Conservation (phyloP, 2,797 vertebrate species). For the Scomberomorus guttatus region DNA sequence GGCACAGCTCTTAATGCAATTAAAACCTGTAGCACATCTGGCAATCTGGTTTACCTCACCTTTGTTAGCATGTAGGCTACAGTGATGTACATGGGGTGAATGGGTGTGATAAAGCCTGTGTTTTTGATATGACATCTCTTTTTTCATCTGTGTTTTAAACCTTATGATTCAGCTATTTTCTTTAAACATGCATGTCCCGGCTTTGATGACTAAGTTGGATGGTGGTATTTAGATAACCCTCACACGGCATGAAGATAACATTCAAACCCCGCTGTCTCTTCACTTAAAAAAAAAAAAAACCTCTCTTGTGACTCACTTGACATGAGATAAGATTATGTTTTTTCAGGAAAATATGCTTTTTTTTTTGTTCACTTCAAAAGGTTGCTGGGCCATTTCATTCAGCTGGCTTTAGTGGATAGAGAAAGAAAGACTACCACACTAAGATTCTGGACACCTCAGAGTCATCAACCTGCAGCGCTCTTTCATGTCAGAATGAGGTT, state of each 20-base stretch:
- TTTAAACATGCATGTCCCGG: constrained; percentile 16
- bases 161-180: constrained; percentile 33
- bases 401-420: constrained; percentile 19
- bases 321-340: constrained; percentile 56
- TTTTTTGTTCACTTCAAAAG: constrained; percentile 21
- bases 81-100: background rate
- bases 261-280: constrained; percentile 29
- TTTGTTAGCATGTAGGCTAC: constrained; percentile 27
- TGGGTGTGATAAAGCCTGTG: constrained; percentile 4
- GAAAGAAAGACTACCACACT: constrained; percentile 36
- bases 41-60: constrained; percentile 63
- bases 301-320: constrained; percentile 48
- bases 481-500: constrained; percentile 75
- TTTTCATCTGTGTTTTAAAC: constrained; percentile 13
- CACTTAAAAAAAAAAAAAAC: constrained; percentile 27
- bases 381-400: constrained; percentile 41
- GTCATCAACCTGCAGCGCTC: constrained; percentile 58
- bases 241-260: constrained; percentile 50
- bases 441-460: constrained; percentile 54
- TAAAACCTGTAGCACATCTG: constrained; percentile 64
- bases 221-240: constrained; percentile 58
- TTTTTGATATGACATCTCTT: constrained; percentile 26
- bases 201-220: constrained; percentile 47
- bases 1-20: constrained; percentile 50
- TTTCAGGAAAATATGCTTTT: constrained; percentile 23